These are phyloP conservation scores for Sebastes miniatus DNA, from an alignment of 2,797 vertebrate species.

Conservation along the genomic window DNA sequence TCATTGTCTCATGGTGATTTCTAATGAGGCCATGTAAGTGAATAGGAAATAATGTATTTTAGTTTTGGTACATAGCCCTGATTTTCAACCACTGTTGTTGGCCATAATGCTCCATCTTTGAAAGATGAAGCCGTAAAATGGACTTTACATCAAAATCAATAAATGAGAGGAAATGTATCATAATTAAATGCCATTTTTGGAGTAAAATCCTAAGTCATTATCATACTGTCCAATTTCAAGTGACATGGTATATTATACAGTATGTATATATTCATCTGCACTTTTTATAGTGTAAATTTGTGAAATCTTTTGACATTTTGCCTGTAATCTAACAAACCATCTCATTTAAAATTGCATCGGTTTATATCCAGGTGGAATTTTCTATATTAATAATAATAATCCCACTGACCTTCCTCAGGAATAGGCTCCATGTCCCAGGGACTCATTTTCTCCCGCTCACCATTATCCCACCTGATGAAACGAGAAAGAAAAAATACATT, in stretches of 20 bases:
- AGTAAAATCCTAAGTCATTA: not conserved
- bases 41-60: too few species aligned
- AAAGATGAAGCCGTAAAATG: too few species aligned
- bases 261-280: not conserved
- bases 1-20: too few species aligned
- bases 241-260: not conserved
- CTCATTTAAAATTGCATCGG: not conserved
- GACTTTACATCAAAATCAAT: not conserved
- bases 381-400: not conserved
- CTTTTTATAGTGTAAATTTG: not conserved
- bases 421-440: constrained; percentile 98
- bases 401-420: constrained; percentile 90
- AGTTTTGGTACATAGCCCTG: too few species aligned
- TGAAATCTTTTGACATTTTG: not conserved
- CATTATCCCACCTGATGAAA: constrained; percentile 93
- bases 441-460: constrained; percentile 96
- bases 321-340: not conserved
- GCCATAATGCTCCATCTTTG: not conserved
- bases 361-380: not conserved
- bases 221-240: not conserved
- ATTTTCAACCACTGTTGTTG: not conserved
- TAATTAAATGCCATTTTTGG: not conserved
- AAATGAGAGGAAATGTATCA: not conserved
- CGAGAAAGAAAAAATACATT: not conserved
- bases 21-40: too few species aligned